Percentiles rank a stretch among this genome's conserved stretches.
Conservation (phyloP, 2,797 vertebrate genomes). For the Danio tinwini region DNA sequence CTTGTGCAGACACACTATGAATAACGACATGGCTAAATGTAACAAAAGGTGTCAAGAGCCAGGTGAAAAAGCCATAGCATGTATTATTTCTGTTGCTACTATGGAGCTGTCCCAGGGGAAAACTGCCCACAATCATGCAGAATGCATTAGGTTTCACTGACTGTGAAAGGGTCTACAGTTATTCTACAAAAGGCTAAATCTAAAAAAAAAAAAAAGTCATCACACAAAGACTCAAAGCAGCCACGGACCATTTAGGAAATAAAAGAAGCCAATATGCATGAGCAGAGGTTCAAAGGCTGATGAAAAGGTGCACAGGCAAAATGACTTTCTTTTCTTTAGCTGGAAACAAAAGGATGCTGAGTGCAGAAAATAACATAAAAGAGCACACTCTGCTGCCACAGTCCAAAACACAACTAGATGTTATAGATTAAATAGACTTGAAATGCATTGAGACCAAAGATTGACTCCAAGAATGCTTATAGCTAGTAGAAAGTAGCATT, state of each 20-base stretch:
- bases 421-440: background rate
- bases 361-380: background rate
- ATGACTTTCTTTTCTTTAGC: background rate
- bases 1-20: background rate
- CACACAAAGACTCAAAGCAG: conserved; percentile 25
- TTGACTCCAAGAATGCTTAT: no score
- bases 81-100: background rate
- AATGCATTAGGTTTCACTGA: conserved; percentile 1
- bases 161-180: background rate
- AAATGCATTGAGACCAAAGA: background rate
- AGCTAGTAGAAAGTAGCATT: background rate
- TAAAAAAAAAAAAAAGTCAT: background rate
- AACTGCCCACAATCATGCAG: conserved; percentile 3
- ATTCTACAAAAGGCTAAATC: background rate
- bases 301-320: background rate
- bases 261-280: conserved; percentile 13
- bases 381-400: background rate
- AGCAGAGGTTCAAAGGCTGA: conserved; percentile 1
- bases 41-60: conserved; percentile 8
- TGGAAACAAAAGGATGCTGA: background rate
- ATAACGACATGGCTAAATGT: background rate
- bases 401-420: conserved; percentile 1
- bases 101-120: background rate
- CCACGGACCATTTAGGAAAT: conserved; percentile 6
- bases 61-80: background rate